Percentiles rank a stretch among this genome's conserved stretches.
Evolutionary conservation across 2,797 vertebrate genomes (phyloP).

Genomic region (Hydrophis major): DNA sequence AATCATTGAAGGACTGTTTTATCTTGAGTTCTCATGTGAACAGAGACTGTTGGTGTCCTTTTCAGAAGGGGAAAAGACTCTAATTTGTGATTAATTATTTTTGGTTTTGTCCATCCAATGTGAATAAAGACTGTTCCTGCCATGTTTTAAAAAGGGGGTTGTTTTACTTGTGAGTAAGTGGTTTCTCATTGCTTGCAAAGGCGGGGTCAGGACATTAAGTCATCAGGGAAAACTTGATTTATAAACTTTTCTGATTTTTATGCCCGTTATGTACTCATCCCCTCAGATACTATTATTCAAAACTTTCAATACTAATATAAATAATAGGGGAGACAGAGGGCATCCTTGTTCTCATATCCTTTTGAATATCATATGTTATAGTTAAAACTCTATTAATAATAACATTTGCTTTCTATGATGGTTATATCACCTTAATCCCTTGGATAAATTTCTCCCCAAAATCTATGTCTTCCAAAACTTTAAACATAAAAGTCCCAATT

Average conservation of each 20-base stretch:
- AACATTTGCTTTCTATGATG: background rate
- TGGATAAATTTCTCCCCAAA: background rate
- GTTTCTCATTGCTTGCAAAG: no score
- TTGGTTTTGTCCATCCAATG: no score
- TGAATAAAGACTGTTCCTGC: no score
- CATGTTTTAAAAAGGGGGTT: no score
- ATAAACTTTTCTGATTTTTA: background rate
- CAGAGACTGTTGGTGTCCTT: no score
- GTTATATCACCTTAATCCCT: background rate
- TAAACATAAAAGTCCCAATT: background rate
- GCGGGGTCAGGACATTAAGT: background rate
- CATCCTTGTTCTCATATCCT: background rate
- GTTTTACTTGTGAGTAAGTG: no score
- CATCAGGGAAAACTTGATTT: background rate
- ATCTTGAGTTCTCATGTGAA: no score
- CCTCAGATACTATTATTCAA: background rate
- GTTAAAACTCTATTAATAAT: background rate
- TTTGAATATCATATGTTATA: background rate
- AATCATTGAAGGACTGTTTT: no score
- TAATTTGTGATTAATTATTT: no score
- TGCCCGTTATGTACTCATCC: background rate
- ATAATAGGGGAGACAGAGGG: background rate
- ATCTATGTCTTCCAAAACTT: background rate
- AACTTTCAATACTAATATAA: background rate
- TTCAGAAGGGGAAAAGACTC: no score